phyloP scores from a whole-genome alignment of 2,888 invertebrate genomes.

The Nemotelus pantherinus region DNA sequence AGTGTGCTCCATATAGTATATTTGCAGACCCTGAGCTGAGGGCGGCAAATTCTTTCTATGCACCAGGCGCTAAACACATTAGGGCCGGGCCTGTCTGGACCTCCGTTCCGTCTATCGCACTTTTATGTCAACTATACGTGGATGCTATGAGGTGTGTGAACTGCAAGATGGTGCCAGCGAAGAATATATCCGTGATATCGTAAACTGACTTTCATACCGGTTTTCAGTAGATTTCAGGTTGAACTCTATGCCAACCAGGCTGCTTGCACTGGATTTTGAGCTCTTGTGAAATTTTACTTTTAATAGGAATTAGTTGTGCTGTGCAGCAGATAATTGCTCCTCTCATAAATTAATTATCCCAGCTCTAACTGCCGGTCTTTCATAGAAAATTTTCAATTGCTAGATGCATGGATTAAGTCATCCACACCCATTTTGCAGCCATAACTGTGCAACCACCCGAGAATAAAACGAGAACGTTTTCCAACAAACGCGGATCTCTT shows the following conservation, averaged over 20 bases:
- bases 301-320: neutral
- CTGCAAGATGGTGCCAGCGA: constrained; percentile 28
- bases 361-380: constrained; percentile 4
- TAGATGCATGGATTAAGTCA: constrained; percentile 35
- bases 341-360: constrained; percentile 7
- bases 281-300: neutral
- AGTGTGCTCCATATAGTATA: no score
- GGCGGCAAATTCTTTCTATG: no score
- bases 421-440: constrained; percentile 40
- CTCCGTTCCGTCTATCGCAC: no score
- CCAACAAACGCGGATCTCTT: neutral
- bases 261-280: neutral
- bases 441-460: neutral
- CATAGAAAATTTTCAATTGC: constrained; percentile 1
- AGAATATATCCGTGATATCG: neutral
- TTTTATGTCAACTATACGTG: neutral
- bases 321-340: constrained; percentile 27
- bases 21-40: no score
- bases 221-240: neutral
- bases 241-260: neutral
- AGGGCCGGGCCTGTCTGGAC: no score
- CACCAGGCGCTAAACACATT: no score
- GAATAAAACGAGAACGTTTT: constrained; percentile 20
- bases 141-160: constrained; percentile 7
- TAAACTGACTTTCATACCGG: constrained; percentile 26